phyloP scores from a whole-genome alignment of 23 tunicate genomes.

The Ciona savignyi region DNA sequence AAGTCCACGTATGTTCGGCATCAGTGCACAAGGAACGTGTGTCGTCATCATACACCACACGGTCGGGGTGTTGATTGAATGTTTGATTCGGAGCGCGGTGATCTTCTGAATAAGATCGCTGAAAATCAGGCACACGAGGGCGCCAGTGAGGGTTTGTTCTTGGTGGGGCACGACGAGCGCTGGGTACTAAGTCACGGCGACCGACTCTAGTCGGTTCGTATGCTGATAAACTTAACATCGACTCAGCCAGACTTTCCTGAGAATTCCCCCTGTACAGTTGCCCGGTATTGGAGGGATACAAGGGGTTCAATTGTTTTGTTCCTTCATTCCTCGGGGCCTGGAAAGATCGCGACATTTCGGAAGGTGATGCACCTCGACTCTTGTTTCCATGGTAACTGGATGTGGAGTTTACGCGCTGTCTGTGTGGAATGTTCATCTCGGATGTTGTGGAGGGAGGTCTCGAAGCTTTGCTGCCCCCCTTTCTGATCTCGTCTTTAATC shows the following conservation, averaged over 20 bases:
- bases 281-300: background rate
- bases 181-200: background rate
- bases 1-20: background rate
- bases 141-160: constrained; percentile 50
- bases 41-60: background rate
- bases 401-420: constrained; percentile 65
- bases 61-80: background rate
- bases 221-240: constrained; percentile 24
- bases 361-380: constrained; percentile 43
- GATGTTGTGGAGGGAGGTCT: constrained; percentile 37
- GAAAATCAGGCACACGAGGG: constrained; percentile 30
- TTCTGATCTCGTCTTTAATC: constrained; percentile 64
- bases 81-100: constrained; percentile 2
- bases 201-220: constrained; percentile 1
- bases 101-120: constrained; percentile 37
- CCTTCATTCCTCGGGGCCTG: constrained; percentile 21
- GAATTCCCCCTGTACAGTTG: constrained; percentile 19
- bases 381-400: constrained; percentile 74
- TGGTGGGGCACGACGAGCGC: constrained; percentile 31
- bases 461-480: constrained; percentile 30
- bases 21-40: constrained; percentile 12
- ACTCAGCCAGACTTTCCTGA: constrained; percentile 38
- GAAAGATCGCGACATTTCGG: constrained; percentile 48
- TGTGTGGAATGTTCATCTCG: constrained; percentile 34
- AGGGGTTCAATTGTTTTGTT: constrained; percentile 6